Percentiles rank a stretch among this genome's conserved stretches.
These are phyloP conservation scores for Mesitornis unicolor DNA, from an alignment of 2,113 vertebrate genomes.

Conservation along the genomic window DNA sequence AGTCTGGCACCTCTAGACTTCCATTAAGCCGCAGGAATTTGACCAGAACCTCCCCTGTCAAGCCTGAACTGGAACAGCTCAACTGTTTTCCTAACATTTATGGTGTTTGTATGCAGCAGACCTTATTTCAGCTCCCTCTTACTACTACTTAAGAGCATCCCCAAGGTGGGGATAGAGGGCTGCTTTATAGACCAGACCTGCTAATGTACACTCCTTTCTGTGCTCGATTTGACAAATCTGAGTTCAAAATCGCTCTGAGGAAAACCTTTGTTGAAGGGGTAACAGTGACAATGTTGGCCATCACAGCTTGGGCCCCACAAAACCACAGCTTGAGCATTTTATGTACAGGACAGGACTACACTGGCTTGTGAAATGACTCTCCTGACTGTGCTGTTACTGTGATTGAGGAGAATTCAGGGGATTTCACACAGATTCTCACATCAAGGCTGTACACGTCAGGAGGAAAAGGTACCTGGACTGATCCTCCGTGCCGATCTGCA, in stretches of 20 bases:
- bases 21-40: neutral
- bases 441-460: neutral
- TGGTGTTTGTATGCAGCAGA: neutral
- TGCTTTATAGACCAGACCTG: neutral
- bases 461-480: constrained; percentile 89
- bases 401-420: neutral
- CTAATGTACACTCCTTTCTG: neutral
- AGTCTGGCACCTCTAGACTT: neutral
- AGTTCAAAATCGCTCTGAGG: neutral
- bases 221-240: neutral
- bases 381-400: neutral
- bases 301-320: neutral
- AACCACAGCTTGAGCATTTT: accelerated
- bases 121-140: neutral
- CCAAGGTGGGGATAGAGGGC: neutral
- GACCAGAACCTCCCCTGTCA: neutral
- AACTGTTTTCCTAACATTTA: neutral
- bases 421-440: neutral
- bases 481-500: constrained; percentile 97
- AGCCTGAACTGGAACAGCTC: neutral
- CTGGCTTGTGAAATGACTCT: accelerated
- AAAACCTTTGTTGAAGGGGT: neutral
- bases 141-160: neutral
- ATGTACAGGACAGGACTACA: accelerated
- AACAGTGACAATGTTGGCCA: neutral